Base-by-base conservation (phyloP, 2,888 invertebrate species). In the Coleophora flavipennella region DNA sequence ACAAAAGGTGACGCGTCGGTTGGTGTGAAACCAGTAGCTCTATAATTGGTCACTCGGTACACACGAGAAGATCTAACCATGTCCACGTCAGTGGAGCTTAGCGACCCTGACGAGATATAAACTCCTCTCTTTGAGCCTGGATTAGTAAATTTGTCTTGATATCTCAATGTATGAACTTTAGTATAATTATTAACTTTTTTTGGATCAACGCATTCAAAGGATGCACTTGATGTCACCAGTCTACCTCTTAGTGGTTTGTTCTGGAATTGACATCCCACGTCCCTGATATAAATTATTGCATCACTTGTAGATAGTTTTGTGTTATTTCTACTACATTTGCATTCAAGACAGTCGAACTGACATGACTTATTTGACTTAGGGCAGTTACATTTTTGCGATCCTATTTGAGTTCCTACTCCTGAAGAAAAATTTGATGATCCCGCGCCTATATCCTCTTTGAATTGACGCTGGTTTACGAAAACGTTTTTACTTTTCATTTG, bases 221-320 rank as follows among this genome's bases (percentile, higher is more conserved):
- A 69, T 9, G 53, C 53, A 43, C 65, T 72, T 2, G 73, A 78
- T 28, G 49, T 49, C 50, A 67, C 70, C 6, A 55, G 35, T 58
- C 59, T 20, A 59, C 39, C 58, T 59, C 39, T 53, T 59, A 1
- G 56, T 59, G 2, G 56, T 53, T 67, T 73, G 40, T 60, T 63
- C 44, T 62, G 55, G 46, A 79, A 80, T 46, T 83, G 83, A 48
- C 81, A 83, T 6, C 80, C 81, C 8, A 81, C 81, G 45, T 83
- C 80, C 55, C 81, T 69, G 28, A 83, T 74, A 42, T 68, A 81
- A 44, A 81, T 55, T 10, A 81, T 57, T 1, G 60, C 63, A 26
- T 74, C 69, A 11, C 61, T 67, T 0, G 41, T 12, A 27, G 39
- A 50, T 31, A 55, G 53, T 38, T 53, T 54, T 8, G 35, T 36